phyloP scores from a whole-genome alignment of 2,797 vertebrate genomes.

The Pangasius macronema region DNA sequence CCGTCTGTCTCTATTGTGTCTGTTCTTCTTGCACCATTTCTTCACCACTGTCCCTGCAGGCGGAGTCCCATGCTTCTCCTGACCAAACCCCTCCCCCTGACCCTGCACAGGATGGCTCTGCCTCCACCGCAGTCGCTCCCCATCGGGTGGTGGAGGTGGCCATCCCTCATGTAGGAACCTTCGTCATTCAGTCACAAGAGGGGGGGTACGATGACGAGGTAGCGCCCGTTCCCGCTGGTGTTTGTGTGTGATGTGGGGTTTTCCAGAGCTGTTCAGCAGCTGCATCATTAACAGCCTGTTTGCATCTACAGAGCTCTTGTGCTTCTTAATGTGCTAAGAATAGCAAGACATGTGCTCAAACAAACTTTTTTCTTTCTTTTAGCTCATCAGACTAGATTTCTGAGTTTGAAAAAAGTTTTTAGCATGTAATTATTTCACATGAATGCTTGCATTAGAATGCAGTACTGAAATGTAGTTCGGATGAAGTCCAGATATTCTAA shows the following conservation, averaged over 20 bases:
- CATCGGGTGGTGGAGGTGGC: constrained; percentile 92
- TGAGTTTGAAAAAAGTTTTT: not conserved
- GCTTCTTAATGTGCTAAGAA: not conserved
- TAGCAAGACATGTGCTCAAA: not conserved
- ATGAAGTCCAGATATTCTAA: not conserved
- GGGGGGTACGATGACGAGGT: constrained; percentile 98
- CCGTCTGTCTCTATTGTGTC: constrained; percentile 54
- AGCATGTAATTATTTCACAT: not conserved
- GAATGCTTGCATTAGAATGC: not conserved
- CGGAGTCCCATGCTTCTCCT: constrained; percentile 62
- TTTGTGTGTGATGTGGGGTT: not conserved
- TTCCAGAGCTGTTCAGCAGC: not conserved
- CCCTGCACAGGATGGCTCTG: constrained; percentile 65
- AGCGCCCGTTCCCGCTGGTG: constrained; percentile 65
- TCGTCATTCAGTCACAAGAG: constrained; percentile 93
- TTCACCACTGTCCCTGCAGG: constrained; percentile 73
- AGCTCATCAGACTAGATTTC: not conserved
- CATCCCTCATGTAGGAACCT: constrained; percentile 92
- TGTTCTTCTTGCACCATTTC: constrained; percentile 56
- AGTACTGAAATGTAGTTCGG: not conserved
- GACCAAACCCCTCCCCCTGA: constrained; percentile 64
- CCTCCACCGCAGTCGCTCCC: constrained; percentile 74
- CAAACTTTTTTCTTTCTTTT: not conserved
- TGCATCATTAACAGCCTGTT: constrained; percentile 17
- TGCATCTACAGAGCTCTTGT: not conserved